These are phyloP conservation scores for Dunckerocampus dactyliophorus DNA, from an alignment of 2,113 vertebrate species.

Conservation along the genomic window DNA sequence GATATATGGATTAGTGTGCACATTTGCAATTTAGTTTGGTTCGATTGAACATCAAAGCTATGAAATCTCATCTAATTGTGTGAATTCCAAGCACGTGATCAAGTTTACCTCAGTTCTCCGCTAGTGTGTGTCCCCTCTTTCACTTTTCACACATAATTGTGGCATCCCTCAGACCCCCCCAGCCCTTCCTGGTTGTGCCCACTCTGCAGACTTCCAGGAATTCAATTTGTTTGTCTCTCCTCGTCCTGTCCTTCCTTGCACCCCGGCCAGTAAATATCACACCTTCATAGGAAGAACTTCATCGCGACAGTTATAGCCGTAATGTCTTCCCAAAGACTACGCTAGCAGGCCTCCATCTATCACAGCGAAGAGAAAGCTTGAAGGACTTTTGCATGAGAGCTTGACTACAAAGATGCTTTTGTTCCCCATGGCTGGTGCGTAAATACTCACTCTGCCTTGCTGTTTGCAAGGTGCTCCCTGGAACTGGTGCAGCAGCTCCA, in stretches of 20 bases:
- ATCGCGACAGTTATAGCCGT: too few relatives aligned
- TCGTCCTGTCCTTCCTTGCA: background rate
- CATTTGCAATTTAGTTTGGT: too few relatives aligned
- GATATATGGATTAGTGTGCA: too few relatives aligned
- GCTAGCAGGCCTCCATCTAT: too few relatives aligned
- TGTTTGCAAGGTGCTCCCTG: conserved; percentile 4
- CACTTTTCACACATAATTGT: conserved; percentile 41
- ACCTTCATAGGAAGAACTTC: background rate
- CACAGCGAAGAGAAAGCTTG: background rate
- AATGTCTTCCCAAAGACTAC: too few relatives aligned
- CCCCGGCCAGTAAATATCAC: background rate
- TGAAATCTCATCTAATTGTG: background rate
- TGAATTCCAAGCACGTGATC: conserved; percentile 11
- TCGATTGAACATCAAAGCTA: background rate
- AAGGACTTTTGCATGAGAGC: conserved; percentile 6
- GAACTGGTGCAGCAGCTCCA: background rate
- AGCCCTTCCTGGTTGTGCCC: background rate
- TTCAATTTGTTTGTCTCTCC: conserved; percentile 4
- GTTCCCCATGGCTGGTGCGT: conserved; percentile 40
- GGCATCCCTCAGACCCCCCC: conserved; percentile 16
- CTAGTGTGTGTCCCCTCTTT: conserved; percentile 16
- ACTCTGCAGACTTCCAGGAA: conserved; percentile 5
- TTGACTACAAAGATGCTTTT: conserved; percentile 56
- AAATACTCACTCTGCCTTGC: conserved; percentile 21
- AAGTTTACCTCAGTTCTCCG: conserved; percentile 8